phyloP scores from a whole-genome alignment of 2,888 invertebrate species.

The Anthrax anthrax region DNA sequence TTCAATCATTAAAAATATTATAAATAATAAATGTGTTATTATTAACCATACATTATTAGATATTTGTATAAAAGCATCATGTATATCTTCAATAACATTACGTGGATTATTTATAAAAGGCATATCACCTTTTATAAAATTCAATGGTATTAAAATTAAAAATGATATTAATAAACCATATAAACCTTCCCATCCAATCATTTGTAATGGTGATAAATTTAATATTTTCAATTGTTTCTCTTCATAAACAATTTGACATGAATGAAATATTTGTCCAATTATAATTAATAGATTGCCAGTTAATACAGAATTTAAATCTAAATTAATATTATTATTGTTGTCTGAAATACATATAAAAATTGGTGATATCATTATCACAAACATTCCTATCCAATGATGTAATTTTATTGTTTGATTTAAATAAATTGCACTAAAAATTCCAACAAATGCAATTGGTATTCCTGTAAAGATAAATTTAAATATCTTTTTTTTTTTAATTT shows the following conservation, averaged over 20 bases:
- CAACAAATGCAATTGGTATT: conserved; percentile 79
- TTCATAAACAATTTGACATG: conserved; percentile 88
- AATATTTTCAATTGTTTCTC: conserved; percentile 75
- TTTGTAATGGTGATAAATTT: conserved; percentile 80
- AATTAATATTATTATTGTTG: conserved; percentile 30
- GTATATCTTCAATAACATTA: conserved; percentile 65
- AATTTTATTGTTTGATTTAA: conserved; percentile 40
- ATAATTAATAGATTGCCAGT: conserved; percentile 67
- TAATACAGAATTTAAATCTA: conserved; percentile 51
- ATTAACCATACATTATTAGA: conserved; percentile 43
- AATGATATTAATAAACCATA: conserved; percentile 54
- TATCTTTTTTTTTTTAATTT: no score
- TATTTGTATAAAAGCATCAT: conserved; percentile 76
- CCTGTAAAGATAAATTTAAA: conserved; percentile 33
- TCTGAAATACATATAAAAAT: conserved; percentile 61
- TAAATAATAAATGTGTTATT: conserved; percentile 49
- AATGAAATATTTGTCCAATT: conserved; percentile 64
- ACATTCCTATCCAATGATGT: conserved; percentile 65
- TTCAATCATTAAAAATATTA: conserved; percentile 82
- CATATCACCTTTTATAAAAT: conserved; percentile 59
- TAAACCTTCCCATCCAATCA: conserved; percentile 86
- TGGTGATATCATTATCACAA: conserved; percentile 55
- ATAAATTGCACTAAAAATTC: conserved; percentile 70
- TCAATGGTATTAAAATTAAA: conserved; percentile 58
- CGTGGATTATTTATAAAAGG: conserved; percentile 65